phyloP scores from a whole-genome alignment of 2,888 invertebrate genomes.

The Julus scandinavius region DNA sequence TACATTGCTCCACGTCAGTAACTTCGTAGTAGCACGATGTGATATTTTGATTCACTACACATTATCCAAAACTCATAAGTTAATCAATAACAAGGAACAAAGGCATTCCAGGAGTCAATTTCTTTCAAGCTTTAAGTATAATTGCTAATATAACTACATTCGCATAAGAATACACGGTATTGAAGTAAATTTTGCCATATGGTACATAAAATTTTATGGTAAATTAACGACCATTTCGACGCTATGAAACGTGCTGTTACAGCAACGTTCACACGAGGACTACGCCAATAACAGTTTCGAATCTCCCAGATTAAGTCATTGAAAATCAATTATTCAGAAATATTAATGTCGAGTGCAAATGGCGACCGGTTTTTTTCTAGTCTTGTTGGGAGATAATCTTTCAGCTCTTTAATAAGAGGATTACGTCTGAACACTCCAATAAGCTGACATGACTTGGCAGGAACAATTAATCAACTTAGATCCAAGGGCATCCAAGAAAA shows the following conservation, averaged over 20 bases:
- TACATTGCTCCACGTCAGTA: too few relatives aligned
- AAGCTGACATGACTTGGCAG: neutral
- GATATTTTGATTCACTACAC: too few relatives aligned
- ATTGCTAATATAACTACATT: neutral
- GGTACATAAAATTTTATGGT: conserved; percentile 1
- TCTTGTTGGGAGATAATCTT: neutral
- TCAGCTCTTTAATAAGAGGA: neutral
- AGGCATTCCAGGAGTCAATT: neutral
- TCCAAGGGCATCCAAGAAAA: neutral
- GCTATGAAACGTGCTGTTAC: neutral
- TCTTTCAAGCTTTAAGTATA: neutral
- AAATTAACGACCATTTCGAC: neutral
- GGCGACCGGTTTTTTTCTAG: neutral
- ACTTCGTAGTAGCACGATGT: too few relatives aligned
- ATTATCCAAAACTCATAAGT: too few relatives aligned
- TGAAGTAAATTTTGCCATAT: neutral
- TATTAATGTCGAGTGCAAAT: neutral
- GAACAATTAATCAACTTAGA: neutral
- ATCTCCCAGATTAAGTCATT: neutral
- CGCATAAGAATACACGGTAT: neutral
- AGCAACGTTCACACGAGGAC: neutral
- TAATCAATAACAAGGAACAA: neutral
- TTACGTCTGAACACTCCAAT: neutral
- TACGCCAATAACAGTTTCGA: neutral
- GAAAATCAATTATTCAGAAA: conserved; percentile 10